A percentile compares a stretch with the other conserved stretches of the same genome.
Evolutionary conservation across 1,140 invertebrate genomes (phyloP).

Genomic region (Lasioglossum baleicum): DNA sequence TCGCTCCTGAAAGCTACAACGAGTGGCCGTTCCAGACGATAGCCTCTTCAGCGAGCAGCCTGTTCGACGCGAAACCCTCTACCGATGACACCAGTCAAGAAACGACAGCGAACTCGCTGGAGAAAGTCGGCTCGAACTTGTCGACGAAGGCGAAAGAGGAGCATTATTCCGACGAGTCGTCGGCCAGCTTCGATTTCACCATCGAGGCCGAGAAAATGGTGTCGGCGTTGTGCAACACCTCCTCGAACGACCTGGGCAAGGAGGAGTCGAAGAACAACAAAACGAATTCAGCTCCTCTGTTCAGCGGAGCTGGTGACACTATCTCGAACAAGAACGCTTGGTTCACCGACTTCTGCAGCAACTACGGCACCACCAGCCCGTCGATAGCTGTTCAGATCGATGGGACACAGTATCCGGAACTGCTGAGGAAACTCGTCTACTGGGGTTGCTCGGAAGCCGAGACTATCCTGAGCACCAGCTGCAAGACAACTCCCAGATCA

Average conservation of each 20-base stretch:
- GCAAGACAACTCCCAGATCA: slow-evolving; percentile 44
- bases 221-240: slow-evolving; percentile 72
- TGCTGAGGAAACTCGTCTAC: slow-evolving; percentile 66
- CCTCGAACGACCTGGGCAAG: slow-evolving; percentile 64
- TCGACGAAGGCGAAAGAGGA: slow-evolving; percentile 60
- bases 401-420: slow-evolving; percentile 56
- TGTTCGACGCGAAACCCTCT: background rate
- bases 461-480: slow-evolving; percentile 55
- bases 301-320: slow-evolving; percentile 62
- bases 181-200: slow-evolving; percentile 73
- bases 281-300: slow-evolving; percentile 32
- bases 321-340: slow-evolving; percentile 58
- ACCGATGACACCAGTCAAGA: slow-evolving; percentile 2
- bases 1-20: slow-evolving; percentile 25
- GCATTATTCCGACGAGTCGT: slow-evolving; percentile 69
- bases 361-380: slow-evolving; percentile 42
- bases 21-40: slow-evolving; percentile 43
- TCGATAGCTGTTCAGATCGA: slow-evolving; percentile 64
- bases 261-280: slow-evolving; percentile 52
- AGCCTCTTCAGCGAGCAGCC: background rate
- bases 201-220: slow-evolving; percentile 77
- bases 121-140: slow-evolving; percentile 26
- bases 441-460: slow-evolving; percentile 73
- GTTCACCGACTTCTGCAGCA: slow-evolving; percentile 59
- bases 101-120: background rate